Evolutionary conservation across 30 jellyfish, hydroid and myxozoan species (phyloP).

Genomic region (Cassiopea xamachana): DNA sequence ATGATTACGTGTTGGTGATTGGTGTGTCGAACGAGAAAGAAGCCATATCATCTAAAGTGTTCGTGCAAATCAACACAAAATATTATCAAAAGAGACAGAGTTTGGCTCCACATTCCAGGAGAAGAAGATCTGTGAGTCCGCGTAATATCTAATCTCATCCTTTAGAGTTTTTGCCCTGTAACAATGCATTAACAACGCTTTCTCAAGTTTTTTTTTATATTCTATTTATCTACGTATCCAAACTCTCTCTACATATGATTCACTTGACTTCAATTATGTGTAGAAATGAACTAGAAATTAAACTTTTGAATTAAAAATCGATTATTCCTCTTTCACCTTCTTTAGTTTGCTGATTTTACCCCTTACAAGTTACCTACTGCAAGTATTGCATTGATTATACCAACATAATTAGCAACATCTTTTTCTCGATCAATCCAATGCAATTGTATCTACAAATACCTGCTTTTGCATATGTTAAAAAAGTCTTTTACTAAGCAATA

Average conservation of each 20-base stretch:
- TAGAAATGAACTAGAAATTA: too few species aligned
- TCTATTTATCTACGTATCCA: too few species aligned
- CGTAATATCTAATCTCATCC: neutral
- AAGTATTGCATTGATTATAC: too few species aligned
- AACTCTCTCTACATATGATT: too few species aligned
- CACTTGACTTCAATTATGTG: too few species aligned
- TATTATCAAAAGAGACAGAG: conserved; percentile 15
- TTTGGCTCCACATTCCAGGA: conserved; percentile 21
- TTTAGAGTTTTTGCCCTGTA: neutral
- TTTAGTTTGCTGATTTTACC: too few species aligned
- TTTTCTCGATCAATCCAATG: too few species aligned
- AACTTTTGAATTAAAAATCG: too few species aligned
- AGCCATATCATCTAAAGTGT: neutral
- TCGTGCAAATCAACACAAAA: conserved; percentile 51
- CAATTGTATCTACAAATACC: neutral
- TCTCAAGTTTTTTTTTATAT: too few species aligned
- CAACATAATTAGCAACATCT: too few species aligned
- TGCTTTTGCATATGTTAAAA: neutral
- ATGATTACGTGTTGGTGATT: conserved; percentile 46
- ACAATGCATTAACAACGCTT: neutral
- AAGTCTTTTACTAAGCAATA: neutral
- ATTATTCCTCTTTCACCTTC: too few species aligned
- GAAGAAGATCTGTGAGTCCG: conserved; percentile 60
- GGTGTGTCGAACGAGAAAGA: conserved; percentile 40
- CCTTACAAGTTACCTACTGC: too few species aligned